Evolutionary conservation across 2,113 vertebrate species (phyloP), one percentile per base, ranked within the genome.

Genomic region (Nestor notabilis): DNA sequence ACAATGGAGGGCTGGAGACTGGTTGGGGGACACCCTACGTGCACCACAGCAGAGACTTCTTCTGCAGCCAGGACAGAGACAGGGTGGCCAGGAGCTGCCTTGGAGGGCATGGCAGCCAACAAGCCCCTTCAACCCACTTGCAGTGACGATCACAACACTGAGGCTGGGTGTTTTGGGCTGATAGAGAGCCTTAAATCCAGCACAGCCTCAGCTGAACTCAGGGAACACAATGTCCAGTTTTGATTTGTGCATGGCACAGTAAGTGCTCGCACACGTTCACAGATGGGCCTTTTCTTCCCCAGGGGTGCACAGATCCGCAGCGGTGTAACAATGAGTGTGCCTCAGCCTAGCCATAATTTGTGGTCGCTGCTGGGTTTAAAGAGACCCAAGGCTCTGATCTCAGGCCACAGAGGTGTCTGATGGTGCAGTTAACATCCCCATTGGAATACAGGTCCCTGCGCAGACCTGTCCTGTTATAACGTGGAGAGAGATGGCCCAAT

Each of bases 211-310:
- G 64, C 79, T 66, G 58, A 56, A 14, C 53, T 69, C 28, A 10
- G 39, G 46, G 77, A 86, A 89, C 58, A 68, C 16, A 9, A 1
- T 33, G 68, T 56, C 71, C 5, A 4, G 31, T 70, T 80, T 66
- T 39, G 6, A 18, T 77, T 61, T 47, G 37, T 86, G 35, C 41
- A 12, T 0, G 0, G 58, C 35, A 37, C 68, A 47, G 39, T 0
- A 0, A 31, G 41, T n/a, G 58, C 61, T 91, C 7, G 1, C 21
- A 12, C 0, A 0, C 2, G 0, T 77, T 78, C 89, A 56, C 76
- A 87, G 77, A 49, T 44, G 55, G 53, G 17, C 29, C 21, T 72
- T 69, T 43, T 56, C 50, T 91, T 63, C 41, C 70, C 27, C 27
- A 20, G 11, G 16, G 56, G 15, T 27, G 18, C 46, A 20, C 0